Conservation (phyloP, 2,113 vertebrate genomes). For the Tachycineta bicolor region DNA sequence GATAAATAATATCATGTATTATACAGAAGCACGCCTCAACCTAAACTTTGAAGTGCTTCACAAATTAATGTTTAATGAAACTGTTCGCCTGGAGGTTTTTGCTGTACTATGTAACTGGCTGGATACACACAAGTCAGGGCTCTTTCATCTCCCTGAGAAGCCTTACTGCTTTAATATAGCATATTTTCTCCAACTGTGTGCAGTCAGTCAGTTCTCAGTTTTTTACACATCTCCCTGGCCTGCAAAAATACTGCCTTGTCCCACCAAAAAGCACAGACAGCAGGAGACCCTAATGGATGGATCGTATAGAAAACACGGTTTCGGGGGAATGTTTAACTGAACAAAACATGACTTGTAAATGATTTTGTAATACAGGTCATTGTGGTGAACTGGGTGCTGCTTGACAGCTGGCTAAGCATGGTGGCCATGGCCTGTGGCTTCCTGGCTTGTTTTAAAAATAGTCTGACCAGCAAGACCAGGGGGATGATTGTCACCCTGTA, state of each 20-base stretch:
- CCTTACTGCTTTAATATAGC: not conserved
- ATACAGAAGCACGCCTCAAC: not conserved
- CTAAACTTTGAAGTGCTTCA: slow-evolving; percentile 30
- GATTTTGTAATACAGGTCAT: not conserved
- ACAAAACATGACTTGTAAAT: not conserved
- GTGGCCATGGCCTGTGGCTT: not conserved
- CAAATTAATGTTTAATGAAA: slow-evolving; percentile 59
- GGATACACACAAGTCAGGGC: not conserved
- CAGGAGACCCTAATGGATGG: not conserved
- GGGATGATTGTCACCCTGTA: not conserved
- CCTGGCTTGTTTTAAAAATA: not conserved
- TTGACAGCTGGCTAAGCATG: accelerated
- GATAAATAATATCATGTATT: not conserved
- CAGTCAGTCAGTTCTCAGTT: not conserved
- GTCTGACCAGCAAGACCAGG: not conserved
- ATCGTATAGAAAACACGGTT: not conserved
- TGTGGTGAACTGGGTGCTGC: accelerated
- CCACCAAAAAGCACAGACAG: not conserved
- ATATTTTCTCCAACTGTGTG: not conserved
- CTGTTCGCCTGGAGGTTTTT: not conserved
- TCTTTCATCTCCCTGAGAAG: slow-evolving; percentile 18
- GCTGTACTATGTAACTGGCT: not conserved
- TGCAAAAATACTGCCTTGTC: not conserved
- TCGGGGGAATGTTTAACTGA: not conserved
- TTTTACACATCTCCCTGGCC: not conserved